Percentiles rank a stretch among this genome's conserved stretches.
phyloP scores from a whole-genome alignment of 2,797 vertebrate genomes.

The Syngnathus acus region DNA sequence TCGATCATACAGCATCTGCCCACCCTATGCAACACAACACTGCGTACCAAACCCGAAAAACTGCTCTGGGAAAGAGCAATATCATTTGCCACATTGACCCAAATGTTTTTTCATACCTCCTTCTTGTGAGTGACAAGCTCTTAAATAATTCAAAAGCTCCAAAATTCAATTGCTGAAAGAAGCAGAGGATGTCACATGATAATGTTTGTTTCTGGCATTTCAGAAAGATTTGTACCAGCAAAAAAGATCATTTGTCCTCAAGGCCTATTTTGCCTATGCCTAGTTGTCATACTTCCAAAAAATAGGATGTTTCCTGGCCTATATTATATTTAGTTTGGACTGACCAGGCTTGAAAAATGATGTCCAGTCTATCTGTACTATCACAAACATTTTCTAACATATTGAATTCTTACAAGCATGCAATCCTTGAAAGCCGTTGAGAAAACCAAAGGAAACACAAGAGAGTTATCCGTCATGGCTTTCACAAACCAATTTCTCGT shows the following conservation, averaged over 20 bases:
- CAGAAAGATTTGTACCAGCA: no score
- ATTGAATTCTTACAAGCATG: not conserved
- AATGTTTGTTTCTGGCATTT: no score
- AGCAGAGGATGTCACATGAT: no score
- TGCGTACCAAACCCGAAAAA: not conserved
- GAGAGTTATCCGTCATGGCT: not conserved
- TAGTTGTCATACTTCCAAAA: no score
- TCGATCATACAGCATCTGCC: not conserved
- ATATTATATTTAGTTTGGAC: not conserved
- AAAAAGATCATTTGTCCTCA: no score
- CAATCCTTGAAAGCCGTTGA: not conserved
- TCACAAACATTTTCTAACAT: not conserved
- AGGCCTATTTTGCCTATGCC: no score
- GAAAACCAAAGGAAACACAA: conserved; percentile 1
- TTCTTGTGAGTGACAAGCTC: no score
- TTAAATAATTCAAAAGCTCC: not conserved
- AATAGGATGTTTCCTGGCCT: not conserved
- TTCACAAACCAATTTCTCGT: not conserved
- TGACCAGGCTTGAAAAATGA: not conserved
- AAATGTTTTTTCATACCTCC: not conserved
- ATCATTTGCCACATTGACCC: not conserved
- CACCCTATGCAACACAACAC: not conserved
- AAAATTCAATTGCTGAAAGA: not conserved
- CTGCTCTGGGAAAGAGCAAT: not conserved
- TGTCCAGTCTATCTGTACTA: no score